These are phyloP conservation scores for Empidonax traillii DNA, from an alignment of 2,113 vertebrate species.

Conservation along the genomic window DNA sequence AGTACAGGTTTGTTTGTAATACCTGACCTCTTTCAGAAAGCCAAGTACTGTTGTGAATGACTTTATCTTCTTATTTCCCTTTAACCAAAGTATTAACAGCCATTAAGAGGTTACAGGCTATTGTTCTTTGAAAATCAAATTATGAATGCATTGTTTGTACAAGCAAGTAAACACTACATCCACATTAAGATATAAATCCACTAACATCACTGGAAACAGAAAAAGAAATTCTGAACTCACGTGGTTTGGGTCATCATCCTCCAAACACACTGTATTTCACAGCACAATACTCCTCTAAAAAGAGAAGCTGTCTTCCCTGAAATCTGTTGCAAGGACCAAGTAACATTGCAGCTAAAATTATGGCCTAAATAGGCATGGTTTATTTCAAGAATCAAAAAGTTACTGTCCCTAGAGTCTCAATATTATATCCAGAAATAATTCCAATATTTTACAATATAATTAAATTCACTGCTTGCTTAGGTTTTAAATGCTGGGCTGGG, in stretches of 20 bases:
- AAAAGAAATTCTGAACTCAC: not conserved
- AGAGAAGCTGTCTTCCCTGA: not conserved
- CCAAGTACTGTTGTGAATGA: not conserved
- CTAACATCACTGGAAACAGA: not conserved
- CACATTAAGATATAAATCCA: not conserved
- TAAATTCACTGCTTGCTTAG: not conserved
- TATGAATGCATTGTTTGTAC: not conserved
- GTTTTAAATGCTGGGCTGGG: slow-evolving; percentile 9
- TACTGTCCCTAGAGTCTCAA: not conserved
- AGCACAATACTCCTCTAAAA: not conserved
- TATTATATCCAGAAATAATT: slow-evolving; percentile 7
- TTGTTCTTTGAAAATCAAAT: not conserved
- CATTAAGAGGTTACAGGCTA: not conserved
- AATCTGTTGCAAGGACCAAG: not conserved
- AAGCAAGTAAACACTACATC: not conserved
- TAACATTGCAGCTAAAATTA: not conserved
- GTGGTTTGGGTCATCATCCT: not conserved
- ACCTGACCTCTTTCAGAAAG: not conserved
- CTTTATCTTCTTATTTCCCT: not conserved
- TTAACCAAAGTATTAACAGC: not conserved
- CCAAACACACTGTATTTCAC: not conserved
- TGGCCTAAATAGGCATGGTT: not conserved
- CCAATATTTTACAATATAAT: slow-evolving; percentile 2
- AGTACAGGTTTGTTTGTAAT: not conserved
- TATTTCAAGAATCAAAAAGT: not conserved